Percentiles rank a stretch among this genome's conserved stretches.
phyloP scores from a whole-genome alignment of 2,888 invertebrate genomes.

The Rambutsinella grinnellia region DNA sequence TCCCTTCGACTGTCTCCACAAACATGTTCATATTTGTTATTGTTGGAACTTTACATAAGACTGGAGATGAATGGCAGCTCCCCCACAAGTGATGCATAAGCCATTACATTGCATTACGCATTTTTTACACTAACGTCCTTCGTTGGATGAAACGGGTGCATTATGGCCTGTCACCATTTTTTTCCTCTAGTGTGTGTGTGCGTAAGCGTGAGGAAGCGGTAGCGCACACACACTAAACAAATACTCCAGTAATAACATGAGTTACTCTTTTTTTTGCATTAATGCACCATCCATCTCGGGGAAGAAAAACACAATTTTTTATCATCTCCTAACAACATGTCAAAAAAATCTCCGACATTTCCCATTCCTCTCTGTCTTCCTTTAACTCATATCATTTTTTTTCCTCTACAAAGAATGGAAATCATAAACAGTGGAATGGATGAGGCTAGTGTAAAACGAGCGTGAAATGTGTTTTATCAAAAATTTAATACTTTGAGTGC shows the following conservation, averaged over 20 bases:
- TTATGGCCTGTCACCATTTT: slow-evolving; percentile 51
- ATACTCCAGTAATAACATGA: slow-evolving; percentile 19
- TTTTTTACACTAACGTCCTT: slow-evolving; percentile 8
- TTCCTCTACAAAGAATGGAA: too few species aligned
- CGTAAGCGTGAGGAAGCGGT: slow-evolving; percentile 11
- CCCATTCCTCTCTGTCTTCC: slow-evolving; percentile 56
- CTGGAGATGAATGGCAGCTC: slow-evolving; percentile 2
- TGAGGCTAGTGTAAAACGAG: too few species aligned
- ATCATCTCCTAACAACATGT: slow-evolving; percentile 56
- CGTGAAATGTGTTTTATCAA: too few species aligned
- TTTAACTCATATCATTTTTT: background rate
- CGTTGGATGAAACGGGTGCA: slow-evolving; percentile 29
- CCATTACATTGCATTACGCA: slow-evolving; percentile 26
- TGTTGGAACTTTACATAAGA: too few species aligned
- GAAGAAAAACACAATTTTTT: slow-evolving; percentile 19
- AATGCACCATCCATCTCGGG: slow-evolving; percentile 25
- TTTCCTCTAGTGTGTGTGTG: slow-evolving; percentile 16
- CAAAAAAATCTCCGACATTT: slow-evolving; percentile 57
- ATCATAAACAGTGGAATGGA: too few species aligned
- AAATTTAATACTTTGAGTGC: too few species aligned
- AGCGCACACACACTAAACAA: slow-evolving; percentile 6
- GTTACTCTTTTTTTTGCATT: slow-evolving; percentile 10
- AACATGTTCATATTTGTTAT: slow-evolving; percentile 15
- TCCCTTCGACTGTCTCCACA: background rate
- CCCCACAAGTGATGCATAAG: slow-evolving; percentile 25